phyloP scores from a whole-genome alignment of 2,797 vertebrate species.

The Hyperoplus lanceolatus region DNA sequence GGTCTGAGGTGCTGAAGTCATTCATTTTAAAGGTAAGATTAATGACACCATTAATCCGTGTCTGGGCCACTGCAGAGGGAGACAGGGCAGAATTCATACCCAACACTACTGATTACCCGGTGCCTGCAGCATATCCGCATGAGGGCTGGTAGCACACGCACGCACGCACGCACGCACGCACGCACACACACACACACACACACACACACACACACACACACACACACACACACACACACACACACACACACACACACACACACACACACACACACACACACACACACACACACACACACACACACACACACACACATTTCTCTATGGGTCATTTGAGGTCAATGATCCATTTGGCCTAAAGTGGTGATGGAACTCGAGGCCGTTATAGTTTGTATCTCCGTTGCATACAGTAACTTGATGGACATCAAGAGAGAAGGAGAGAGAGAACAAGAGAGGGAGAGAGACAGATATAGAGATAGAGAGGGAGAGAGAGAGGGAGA shows the following conservation, averaged over 20 bases:
- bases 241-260: conserved; percentile 27
- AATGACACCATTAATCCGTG: conserved; percentile 83
- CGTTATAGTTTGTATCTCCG: conserved; percentile 32
- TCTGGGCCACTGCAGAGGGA: conserved; percentile 70
- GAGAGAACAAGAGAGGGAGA: neutral
- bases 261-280: conserved; percentile 16
- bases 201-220: conserved; percentile 11
- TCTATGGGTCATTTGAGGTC: conserved; percentile 57
- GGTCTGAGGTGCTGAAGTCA: conserved; percentile 76
- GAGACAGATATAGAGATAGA: no score
- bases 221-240: conserved; percentile 25
- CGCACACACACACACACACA: conserved; percentile 28
- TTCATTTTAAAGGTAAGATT: conserved; percentile 83
- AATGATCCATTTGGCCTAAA: conserved; percentile 60
- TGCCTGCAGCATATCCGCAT: conserved; percentile 41
- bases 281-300: conserved; percentile 18
- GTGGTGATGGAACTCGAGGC: conserved; percentile 39
- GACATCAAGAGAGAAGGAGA: neutral
- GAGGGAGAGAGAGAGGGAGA: conserved; percentile 2
- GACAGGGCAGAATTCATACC: conserved; percentile 68
- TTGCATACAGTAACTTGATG: conserved; percentile 45
- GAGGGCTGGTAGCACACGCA: conserved; percentile 14
- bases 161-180: conserved; percentile 24
- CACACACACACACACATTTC: conserved; percentile 33
- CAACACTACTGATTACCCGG: conserved; percentile 44